Conservation (phyloP, 1,140 invertebrate genomes). For the Diuraphis noxia region DNA sequence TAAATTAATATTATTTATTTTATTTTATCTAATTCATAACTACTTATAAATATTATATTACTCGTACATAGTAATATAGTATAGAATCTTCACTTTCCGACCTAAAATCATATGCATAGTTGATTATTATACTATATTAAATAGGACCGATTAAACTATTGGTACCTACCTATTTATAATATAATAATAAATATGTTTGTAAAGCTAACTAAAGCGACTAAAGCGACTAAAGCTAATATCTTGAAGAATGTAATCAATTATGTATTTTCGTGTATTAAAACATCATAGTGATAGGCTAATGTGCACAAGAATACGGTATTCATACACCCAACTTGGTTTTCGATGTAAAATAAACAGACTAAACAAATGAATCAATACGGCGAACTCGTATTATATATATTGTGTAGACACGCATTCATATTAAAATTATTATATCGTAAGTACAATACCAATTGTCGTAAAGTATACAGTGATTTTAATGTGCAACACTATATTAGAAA, state of each 20-base stretch:
- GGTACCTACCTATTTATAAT: no score
- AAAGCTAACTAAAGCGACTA: no score
- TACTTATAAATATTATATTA: no score
- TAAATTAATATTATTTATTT: not conserved
- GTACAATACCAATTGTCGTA: not conserved
- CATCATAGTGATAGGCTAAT: not conserved
- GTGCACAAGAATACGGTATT: not conserved
- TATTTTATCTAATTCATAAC: not conserved
- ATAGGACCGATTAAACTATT: no score
- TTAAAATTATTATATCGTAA: not conserved
- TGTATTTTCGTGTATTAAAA: not conserved
- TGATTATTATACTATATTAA: not conserved
- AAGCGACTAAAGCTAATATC: not conserved
- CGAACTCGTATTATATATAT: conserved; percentile 1
- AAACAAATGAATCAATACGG: conserved; percentile 16
- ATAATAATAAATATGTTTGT: not conserved
- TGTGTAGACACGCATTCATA: not conserved
- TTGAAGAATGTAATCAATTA: not conserved
- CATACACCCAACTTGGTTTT: not conserved
- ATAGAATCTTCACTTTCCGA: not conserved
- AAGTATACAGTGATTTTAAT: not conserved
- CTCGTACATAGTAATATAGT: not conserved
- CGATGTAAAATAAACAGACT: not conserved
- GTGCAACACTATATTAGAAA: not conserved
- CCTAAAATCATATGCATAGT: not conserved